Conservation (phyloP, 2,113 vertebrate species). For the Lucifuga dentata region DNA sequence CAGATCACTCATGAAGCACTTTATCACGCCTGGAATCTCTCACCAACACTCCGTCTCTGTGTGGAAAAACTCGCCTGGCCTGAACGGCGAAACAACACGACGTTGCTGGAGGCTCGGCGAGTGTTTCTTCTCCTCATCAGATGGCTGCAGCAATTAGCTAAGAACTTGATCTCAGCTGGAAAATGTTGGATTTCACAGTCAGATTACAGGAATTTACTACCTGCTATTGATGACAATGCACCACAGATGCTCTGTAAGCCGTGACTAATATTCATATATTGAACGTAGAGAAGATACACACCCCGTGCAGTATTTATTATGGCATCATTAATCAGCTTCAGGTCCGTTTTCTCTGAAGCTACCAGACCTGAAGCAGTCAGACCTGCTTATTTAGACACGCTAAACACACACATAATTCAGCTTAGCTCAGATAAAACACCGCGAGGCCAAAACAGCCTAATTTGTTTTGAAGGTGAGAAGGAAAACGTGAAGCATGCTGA, state of each 20-base stretch:
- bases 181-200: constrained; percentile 69
- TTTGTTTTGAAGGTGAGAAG: constrained; percentile 60
- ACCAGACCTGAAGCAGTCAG: constrained; percentile 4
- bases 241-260: constrained; percentile 58
- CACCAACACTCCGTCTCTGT: constrained; percentile 56
- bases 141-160: constrained; percentile 68
- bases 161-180: constrained; percentile 68
- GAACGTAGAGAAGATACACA: constrained; percentile 9
- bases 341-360: constrained; percentile 27
- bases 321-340: constrained; percentile 28
- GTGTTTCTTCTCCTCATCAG: constrained; percentile 77
- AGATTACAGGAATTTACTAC: constrained; percentile 51
- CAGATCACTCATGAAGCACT: constrained; percentile 49
- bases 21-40: constrained; percentile 63
- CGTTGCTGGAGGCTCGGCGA: constrained; percentile 10
- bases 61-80: constrained; percentile 52
- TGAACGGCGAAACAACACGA: constrained; percentile 37
- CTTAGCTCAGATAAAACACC: not conserved
- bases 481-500: constrained; percentile 53
- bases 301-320: constrained; percentile 32
- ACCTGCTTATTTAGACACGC: constrained; percentile 36
- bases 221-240: constrained; percentile 56
- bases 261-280: constrained; percentile 25
- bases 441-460: constrained; percentile 35
- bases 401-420: constrained; percentile 14